These are phyloP conservation scores for Orchestes rusci DNA, from an alignment of 2,888 invertebrate species.

Conservation along the genomic window DNA sequence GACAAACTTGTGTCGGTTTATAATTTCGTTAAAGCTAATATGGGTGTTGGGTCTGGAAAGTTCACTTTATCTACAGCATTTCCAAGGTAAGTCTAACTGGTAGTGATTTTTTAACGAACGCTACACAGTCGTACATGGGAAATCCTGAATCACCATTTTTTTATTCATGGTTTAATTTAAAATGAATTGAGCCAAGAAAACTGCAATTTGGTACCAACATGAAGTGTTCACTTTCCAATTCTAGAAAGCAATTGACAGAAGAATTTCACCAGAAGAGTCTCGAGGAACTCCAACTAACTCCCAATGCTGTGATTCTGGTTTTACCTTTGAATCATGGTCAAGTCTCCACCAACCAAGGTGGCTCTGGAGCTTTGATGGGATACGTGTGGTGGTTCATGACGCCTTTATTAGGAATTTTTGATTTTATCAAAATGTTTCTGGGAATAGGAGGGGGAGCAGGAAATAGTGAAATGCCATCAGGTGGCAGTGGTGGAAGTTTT, in stretches of 20 bases:
- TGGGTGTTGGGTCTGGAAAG: constrained; percentile 45
- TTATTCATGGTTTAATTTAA: no score
- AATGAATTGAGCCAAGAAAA: no score
- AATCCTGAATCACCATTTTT: no score
- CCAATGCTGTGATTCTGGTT: constrained; percentile 69
- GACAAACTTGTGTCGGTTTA: constrained; percentile 55
- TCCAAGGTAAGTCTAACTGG: constrained; percentile 47
- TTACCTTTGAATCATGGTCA: constrained; percentile 49
- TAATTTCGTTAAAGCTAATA: constrained; percentile 38
- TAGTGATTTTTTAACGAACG: not conserved
- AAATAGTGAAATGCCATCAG: constrained; percentile 33
- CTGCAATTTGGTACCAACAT: no score
- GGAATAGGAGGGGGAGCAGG: constrained; percentile 32
- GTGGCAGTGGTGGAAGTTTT: constrained; percentile 8
- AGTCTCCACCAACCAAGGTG: constrained; percentile 21
- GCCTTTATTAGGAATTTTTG: constrained; percentile 52
- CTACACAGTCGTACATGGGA: no score
- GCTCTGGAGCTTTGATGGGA: constrained; percentile 41
- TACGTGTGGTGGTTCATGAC: constrained; percentile 55
- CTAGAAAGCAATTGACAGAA: constrained; percentile 55
- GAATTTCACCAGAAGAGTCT: constrained; percentile 53
- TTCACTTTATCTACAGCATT: constrained; percentile 72
- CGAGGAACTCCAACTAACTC: constrained; percentile 61
- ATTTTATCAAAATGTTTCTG: constrained; percentile 47
- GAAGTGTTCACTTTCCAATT: constrained; percentile 1